Percentiles rank a stretch among this genome's conserved stretches.
phyloP scores from a whole-genome alignment of 1,140 invertebrate genomes.

The Diprion similis region DNA sequence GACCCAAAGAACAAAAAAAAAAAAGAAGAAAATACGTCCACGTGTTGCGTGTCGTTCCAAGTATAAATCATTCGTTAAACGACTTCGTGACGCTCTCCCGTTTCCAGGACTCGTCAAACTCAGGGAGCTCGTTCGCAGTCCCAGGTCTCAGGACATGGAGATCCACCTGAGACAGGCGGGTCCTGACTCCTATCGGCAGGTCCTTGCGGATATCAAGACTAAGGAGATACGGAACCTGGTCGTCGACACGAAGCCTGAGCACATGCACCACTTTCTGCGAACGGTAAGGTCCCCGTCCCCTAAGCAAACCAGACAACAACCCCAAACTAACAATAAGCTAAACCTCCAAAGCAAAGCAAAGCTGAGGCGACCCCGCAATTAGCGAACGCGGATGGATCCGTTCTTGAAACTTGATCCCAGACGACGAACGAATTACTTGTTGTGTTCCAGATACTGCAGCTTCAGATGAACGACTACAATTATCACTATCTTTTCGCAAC shows the following conservation, averaged over 20 bases:
- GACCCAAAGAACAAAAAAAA: too few species aligned
- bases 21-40: too few species aligned
- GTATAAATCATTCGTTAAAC: too few species aligned
- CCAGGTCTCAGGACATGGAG: constrained; percentile 60
- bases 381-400: too few species aligned
- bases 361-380: too few species aligned
- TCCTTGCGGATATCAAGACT: constrained; percentile 67
- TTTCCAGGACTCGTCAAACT: constrained; percentile 67
- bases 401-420: too few species aligned
- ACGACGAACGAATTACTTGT: background rate
- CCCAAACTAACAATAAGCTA: too few species aligned
- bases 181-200: constrained; percentile 64
- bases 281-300: constrained; percentile 59
- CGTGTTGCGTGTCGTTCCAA: too few species aligned
- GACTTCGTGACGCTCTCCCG: background rate
- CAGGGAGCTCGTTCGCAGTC: constrained; percentile 60
- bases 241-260: constrained; percentile 66
- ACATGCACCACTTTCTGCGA: constrained; percentile 68
- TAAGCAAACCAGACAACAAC: too few species aligned
- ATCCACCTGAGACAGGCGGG: constrained; percentile 67
- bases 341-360: too few species aligned
- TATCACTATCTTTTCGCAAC: constrained; percentile 76
- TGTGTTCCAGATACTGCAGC: constrained; percentile 65
- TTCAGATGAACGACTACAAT: constrained; percentile 75
- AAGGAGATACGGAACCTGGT: constrained; percentile 69